Evolutionary conservation across 2,888 invertebrate genomes (phyloP), one percentile per base, ranked within the genome.

Genomic region (Agriopis marginaria): DNA sequence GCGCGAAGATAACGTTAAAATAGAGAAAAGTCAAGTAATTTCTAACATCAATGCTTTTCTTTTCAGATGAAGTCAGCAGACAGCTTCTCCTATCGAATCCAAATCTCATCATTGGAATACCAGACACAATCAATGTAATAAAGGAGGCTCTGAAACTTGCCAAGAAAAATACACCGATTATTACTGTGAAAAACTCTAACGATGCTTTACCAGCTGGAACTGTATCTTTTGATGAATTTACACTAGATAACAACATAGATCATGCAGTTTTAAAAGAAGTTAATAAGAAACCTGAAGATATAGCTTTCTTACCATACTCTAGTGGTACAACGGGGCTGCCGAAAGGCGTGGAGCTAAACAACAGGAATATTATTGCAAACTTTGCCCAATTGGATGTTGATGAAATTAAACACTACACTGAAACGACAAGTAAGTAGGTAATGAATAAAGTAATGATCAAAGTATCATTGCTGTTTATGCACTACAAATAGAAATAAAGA

Each of bases 241-340:
- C 91, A 1, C 86, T 95, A 68, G 91, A 87, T 42, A 87, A 89
- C 44, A 80, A 82, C 76, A 86, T 95, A n/a, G 95, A 96, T 71
- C 89, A 93, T 42, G 89, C 92, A 71, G 83, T 90, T 55, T 77
- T 95, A 12, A 91, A 86, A 70, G 79, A 89, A n/a, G 88, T 90
- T 47, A 83, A 80, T 2, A 85, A 84, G 55, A 82, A 78, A 12
- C 78, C 93, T 2, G 90, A 96, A 10, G 96, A 97, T 76, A 87
- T 96, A 3, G 95, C 95, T 0, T 86, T 97, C 32, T 81, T 98
- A 66, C 97, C 97, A 0, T 98, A 97, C 90, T 98, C 98, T 3
- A 97, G 97, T 84, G 97, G 97, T 0, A 98, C 98, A 0, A 98
- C 98, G 0, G 98, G 98, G 0, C 78, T 96, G 53, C 96, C 97